Percentiles rank a stretch among this genome's conserved stretches.
Conservation (phyloP, 2,888 invertebrate species). For the Lasioglossum oenotherae region DNA sequence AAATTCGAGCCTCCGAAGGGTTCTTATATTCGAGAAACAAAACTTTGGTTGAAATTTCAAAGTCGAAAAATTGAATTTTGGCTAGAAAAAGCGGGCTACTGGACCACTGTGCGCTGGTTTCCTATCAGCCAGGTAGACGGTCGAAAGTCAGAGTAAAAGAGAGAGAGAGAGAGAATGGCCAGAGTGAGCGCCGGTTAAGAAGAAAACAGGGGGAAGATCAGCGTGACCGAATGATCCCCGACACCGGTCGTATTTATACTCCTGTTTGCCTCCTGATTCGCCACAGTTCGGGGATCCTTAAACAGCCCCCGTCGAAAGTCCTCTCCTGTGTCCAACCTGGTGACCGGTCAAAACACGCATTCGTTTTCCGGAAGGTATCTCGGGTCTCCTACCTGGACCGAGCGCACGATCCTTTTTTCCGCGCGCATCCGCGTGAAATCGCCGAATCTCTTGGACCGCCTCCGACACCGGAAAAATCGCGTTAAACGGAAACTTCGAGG, state of each 20-base stretch:
- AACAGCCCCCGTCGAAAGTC: slow-evolving; percentile 50
- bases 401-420: slow-evolving; percentile 60
- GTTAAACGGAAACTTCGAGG: slow-evolving; percentile 65
- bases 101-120: neutral
- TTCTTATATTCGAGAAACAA: too few species aligned
- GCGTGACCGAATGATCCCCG: slow-evolving; percentile 75
- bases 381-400: slow-evolving; percentile 43
- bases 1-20: too few species aligned
- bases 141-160: slow-evolving; percentile 4
- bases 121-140: slow-evolving; percentile 50
- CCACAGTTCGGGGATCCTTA: slow-evolving; percentile 72
- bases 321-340: slow-evolving; percentile 35
- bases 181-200: slow-evolving; percentile 3
- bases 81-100: too few species aligned
- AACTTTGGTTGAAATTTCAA: too few species aligned
- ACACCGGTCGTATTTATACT: slow-evolving; percentile 77
- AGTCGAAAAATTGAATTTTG: too few species aligned
- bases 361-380: slow-evolving; percentile 66
- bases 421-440: slow-evolving; percentile 67
- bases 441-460: slow-evolving; percentile 46
- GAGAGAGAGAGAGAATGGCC: neutral
- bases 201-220: slow-evolving; percentile 62
- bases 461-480: slow-evolving; percentile 58
- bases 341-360: slow-evolving; percentile 75
- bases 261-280: slow-evolving; percentile 78